phyloP scores from a whole-genome alignment of 2,113 vertebrate genomes.

The Cephalopterus ornatus region DNA sequence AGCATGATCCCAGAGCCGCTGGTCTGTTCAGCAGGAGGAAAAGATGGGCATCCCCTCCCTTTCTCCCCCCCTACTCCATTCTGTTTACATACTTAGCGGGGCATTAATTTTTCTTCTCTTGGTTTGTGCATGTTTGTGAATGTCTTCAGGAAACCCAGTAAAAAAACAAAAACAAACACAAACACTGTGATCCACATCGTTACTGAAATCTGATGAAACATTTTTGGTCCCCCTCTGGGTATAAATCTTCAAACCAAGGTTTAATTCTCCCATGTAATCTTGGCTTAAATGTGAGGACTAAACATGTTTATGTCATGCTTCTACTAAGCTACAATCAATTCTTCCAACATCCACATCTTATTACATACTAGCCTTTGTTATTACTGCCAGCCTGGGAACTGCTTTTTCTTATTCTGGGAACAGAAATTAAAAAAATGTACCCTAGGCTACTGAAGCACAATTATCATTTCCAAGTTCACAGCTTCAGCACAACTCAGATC shows the following conservation, averaged over 20 bases:
- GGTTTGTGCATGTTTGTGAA: background rate
- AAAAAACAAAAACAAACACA: background rate
- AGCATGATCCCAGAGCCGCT: background rate
- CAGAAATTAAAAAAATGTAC: background rate
- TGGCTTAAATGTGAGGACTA: background rate
- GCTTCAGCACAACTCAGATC: background rate
- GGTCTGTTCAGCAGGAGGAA: background rate
- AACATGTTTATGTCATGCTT: background rate
- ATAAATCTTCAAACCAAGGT: background rate
- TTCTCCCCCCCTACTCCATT: accelerated
- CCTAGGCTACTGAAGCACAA: background rate
- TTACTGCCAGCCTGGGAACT: background rate
- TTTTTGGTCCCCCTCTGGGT: background rate
- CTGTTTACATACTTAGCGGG: background rate
- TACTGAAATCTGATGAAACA: background rate
- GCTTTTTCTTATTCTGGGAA: too few relatives aligned
- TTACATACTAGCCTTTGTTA: background rate
- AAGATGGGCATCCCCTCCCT: background rate
- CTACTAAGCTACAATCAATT: background rate
- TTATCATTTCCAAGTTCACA: background rate
- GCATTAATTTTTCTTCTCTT: background rate
- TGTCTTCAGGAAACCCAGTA: background rate
- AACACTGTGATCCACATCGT: background rate
- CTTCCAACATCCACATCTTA: background rate
- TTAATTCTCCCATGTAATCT: background rate